These are phyloP conservation scores for Branchinecta sandiegonensis DNA, from an alignment of 2,888 invertebrate genomes.

Conservation along the genomic window DNA sequence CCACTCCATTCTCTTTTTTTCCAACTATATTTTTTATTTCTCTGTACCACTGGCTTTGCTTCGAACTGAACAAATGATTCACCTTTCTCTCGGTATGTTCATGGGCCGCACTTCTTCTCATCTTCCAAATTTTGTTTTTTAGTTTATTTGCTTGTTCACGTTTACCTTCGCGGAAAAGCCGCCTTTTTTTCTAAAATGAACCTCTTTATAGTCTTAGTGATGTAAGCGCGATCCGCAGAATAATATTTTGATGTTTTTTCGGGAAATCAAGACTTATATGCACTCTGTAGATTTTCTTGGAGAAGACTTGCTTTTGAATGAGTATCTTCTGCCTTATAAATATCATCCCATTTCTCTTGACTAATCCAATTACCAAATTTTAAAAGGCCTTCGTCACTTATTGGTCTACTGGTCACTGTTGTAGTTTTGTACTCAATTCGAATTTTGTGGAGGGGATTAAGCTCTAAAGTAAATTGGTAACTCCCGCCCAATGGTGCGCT, in stretches of 20 bases:
- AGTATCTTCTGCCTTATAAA: not conserved
- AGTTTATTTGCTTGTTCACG: conserved; percentile 5
- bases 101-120: not conserved
- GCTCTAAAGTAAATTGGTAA: not conserved
- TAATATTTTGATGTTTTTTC: not conserved
- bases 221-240: not conserved
- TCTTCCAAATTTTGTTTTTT: not conserved
- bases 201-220: not conserved
- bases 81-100: conserved; percentile 1
- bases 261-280: not conserved
- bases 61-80: not conserved
- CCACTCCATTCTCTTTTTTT: not conserved
- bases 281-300: not conserved
- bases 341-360: not conserved
- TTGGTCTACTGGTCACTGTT: not conserved
- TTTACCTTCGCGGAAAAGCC: not conserved
- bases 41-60: not conserved
- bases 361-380: conserved; percentile 1
- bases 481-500: too few species aligned
- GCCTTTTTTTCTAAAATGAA: not conserved
- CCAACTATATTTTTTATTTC: not conserved
- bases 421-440: conserved; percentile 6
- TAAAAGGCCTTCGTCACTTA: conserved; percentile 3
- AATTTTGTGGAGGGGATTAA: conserved; percentile 3
- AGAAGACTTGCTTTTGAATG: not conserved